Base-by-base conservation (phyloP, 2,113 vertebrate genomes). In the Cyrtonyx montezumae region DNA sequence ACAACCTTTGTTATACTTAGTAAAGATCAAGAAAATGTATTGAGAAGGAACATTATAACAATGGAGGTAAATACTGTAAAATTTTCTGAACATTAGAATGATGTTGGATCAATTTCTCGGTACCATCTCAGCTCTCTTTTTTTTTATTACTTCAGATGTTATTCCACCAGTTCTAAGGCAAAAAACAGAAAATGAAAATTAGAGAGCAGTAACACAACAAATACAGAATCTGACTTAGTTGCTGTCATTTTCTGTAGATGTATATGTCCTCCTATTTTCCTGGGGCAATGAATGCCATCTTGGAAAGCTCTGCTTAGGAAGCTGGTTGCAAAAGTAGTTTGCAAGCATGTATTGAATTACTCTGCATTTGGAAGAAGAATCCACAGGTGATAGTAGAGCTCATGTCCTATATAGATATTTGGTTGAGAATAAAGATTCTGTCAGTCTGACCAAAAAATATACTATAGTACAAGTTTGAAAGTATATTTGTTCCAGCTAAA, bases 201-300 rank as follows among this genome's bases (percentile, higher is more conserved):
- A 30, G 12, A 26, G 32, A 63, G 12, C 28, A 4, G 30, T 7
- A 53, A 36, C 14, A 26, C 28, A 58, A 10, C 28, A 5, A 25
- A 45, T 2, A 26, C 5, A 49, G 30, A 63, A 49, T 55, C 55
- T 79, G 26, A 13, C 4, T 22, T 62, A 46, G 62, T 26, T 20
- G 13, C 1, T 79, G 82, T 68, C 4, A 4, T 16, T 8, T 13
- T 40, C 12, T 37, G 2, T 12, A 19, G 6, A 4, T 48, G 1
- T 55, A 34, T 22, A 5, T 11, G 25, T 32, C 12, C 5, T 81
- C 65, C 2, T 8, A 2, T 71, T 81, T 79, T 46, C 11, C 22
- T 71, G 17, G 26, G 25, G 12, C 4, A 59, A 6, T 22, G 17
- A 76, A 81, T 23, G 36, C 11, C 17, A 2, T 62, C 13, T 48